These are phyloP conservation scores for Diadema setosum DNA, from an alignment of 35 echinoderm and acorn worm genomes.

Conservation along the genomic window DNA sequence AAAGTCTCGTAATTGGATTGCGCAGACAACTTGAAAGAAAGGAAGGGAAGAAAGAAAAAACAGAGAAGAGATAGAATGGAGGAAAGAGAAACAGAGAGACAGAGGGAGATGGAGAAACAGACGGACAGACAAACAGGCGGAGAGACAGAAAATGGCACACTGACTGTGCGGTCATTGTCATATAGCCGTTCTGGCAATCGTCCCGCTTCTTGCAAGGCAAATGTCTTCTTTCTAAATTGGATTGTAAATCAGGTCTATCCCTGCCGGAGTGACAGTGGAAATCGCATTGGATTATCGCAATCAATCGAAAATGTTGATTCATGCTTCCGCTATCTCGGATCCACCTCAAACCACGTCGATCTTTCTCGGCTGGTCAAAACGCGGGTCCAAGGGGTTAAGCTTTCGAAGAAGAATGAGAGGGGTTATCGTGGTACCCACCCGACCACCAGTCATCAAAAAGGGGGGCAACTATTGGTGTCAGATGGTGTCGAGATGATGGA, in stretches of 20 bases:
- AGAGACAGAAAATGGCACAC: not conserved
- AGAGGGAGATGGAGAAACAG: too few species aligned
- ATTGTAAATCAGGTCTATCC: not conserved
- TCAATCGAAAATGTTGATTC: too few species aligned
- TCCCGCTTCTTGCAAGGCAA: not conserved
- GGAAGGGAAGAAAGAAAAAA: not conserved
- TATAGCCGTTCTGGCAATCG: not conserved
- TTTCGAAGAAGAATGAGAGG: too few species aligned
- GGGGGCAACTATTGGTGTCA: not conserved
- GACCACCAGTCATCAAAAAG: too few species aligned
- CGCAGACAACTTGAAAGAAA: not conserved
- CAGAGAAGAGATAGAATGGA: too few species aligned
- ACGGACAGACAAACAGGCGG: too few species aligned
- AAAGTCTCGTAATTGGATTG: not conserved
- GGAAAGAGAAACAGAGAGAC: too few species aligned
- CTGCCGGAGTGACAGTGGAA: not conserved
- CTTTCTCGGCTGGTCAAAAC: too few species aligned
- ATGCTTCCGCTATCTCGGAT: too few species aligned
- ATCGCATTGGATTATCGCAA: not conserved
- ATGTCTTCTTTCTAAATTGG: not conserved
- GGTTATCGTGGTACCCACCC: too few species aligned
- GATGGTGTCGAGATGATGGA: not conserved
- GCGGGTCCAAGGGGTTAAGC: too few species aligned
- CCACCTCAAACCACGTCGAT: too few species aligned
- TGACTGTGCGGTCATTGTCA: not conserved